phyloP scores from a whole-genome alignment of 2,113 vertebrate species.

The Platysternon megacephalum region DNA sequence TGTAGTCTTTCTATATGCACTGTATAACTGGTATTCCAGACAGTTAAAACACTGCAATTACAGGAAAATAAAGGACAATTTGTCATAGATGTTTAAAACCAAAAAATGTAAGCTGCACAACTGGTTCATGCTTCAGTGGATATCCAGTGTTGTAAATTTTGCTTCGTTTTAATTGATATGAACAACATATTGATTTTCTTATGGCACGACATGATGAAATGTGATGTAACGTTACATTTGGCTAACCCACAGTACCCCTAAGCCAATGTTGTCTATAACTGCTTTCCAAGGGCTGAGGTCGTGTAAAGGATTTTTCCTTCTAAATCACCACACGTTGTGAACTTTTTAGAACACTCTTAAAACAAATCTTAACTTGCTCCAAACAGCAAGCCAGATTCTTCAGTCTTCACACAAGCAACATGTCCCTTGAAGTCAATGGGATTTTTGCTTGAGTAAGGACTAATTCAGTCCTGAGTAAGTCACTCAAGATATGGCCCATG shows the following conservation, averaged over 20 bases:
- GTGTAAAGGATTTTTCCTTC: neutral
- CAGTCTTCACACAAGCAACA: neutral
- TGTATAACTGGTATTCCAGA: constrained; percentile 27
- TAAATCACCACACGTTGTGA: neutral
- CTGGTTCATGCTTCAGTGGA: neutral
- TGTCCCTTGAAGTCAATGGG: constrained; percentile 8
- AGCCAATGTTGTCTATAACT: constrained; percentile 37
- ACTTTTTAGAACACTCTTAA: neutral
- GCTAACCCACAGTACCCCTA: constrained; percentile 52
- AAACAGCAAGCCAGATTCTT: neutral
- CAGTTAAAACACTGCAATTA: constrained; percentile 22
- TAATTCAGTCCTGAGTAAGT: constrained; percentile 24
- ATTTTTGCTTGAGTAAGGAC: constrained; percentile 24
- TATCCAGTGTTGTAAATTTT: neutral
- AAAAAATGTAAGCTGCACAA: neutral
- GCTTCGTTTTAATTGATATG: constrained; percentile 26
- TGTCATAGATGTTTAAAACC: constrained; percentile 37
- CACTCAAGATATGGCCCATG: neutral
- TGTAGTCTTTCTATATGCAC: constrained; percentile 27
- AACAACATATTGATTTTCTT: constrained; percentile 51
- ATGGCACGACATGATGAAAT: constrained; percentile 16
- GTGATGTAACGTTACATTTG: constrained; percentile 44
- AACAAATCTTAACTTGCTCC: constrained; percentile 27
- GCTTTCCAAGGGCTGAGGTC: constrained; percentile 30
- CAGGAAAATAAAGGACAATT: neutral